Conservation (phyloP, 2,113 vertebrate species). For the Dromas ardeola region DNA sequence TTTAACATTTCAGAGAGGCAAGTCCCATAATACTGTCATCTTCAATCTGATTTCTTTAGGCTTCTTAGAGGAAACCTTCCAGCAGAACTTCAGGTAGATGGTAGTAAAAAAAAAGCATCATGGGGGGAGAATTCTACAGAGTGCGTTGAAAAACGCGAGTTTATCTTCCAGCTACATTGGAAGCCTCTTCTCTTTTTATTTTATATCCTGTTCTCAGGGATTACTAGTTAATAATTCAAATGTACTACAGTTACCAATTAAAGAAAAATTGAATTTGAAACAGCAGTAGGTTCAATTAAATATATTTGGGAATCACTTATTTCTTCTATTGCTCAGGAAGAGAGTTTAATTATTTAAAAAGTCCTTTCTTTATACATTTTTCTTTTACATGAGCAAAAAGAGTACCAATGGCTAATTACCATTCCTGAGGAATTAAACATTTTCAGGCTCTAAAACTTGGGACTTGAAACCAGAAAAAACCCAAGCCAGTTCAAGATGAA, state of each 20-base stretch:
- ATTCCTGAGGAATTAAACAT: neutral
- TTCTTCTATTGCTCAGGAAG: conserved; percentile 54
- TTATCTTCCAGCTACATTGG: conserved; percentile 42
- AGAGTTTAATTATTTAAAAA: conserved; percentile 60
- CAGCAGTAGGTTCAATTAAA: conserved; percentile 67
- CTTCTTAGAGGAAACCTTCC: conserved; percentile 26
- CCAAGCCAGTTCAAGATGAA: neutral
- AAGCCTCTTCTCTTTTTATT: conserved; percentile 17
- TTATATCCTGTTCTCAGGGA: conserved; percentile 58
- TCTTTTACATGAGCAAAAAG: conserved; percentile 13
- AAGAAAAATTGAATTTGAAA: conserved; percentile 69
- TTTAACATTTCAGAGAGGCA: neutral
- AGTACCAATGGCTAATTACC: conserved; percentile 2
- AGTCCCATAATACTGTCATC: neutral
- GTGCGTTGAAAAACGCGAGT: neutral
- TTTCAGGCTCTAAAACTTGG: neutral
- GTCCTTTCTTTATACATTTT: conserved; percentile 34
- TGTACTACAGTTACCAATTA: conserved; percentile 65
- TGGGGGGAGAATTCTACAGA: neutral
- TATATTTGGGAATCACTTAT: conserved; percentile 67
- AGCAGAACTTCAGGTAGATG: neutral
- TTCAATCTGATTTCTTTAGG: conserved; percentile 12
- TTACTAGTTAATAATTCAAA: conserved; percentile 74
- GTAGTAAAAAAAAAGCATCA: neutral
- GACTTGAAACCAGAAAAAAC: neutral